Percentiles rank a stretch among this genome's conserved stretches.
Evolutionary conservation across 2,797 vertebrate genomes (phyloP).

Genomic region (Vultur gryphus): DNA sequence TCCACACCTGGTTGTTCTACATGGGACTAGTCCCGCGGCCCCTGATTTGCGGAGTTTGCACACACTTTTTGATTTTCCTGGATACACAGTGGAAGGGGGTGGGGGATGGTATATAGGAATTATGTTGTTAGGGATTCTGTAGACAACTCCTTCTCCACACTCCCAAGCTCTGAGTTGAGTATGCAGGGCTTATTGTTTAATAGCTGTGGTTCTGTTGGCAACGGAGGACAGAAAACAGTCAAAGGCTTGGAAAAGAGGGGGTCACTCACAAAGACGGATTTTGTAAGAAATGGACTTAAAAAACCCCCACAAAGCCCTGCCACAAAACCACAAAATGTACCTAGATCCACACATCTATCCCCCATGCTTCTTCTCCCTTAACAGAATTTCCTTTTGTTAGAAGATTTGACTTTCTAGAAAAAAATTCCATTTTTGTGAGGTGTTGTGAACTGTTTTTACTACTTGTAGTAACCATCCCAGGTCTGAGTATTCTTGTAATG

Average conservation of each 20-base stretch:
- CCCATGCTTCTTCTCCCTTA: conserved; percentile 22
- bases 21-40: not conserved
- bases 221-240: not conserved
- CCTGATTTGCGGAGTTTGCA: conserved; percentile 55
- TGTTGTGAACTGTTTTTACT: conserved; percentile 73
- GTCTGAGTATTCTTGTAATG: conserved; percentile 62
- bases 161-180: not conserved
- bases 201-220: conserved; percentile 18
- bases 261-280: not conserved
- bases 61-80: conserved; percentile 34
- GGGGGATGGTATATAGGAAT: not conserved
- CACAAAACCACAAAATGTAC: conserved; percentile 22
- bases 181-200: not conserved
- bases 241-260: not conserved
- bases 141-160: not conserved
- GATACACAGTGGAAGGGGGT: not conserved
- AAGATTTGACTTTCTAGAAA: conserved; percentile 57
- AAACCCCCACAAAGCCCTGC: not conserved
- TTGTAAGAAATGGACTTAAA: conserved; percentile 25
- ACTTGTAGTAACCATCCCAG: conserved; percentile 49
- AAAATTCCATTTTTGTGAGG: conserved; percentile 61
- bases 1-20: not conserved
- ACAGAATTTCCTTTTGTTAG: conserved; percentile 48
- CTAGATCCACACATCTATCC: conserved; percentile 8
- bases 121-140: not conserved